phyloP scores from a whole-genome alignment of 2,113 vertebrate species.

The Clarias magur region DNA sequence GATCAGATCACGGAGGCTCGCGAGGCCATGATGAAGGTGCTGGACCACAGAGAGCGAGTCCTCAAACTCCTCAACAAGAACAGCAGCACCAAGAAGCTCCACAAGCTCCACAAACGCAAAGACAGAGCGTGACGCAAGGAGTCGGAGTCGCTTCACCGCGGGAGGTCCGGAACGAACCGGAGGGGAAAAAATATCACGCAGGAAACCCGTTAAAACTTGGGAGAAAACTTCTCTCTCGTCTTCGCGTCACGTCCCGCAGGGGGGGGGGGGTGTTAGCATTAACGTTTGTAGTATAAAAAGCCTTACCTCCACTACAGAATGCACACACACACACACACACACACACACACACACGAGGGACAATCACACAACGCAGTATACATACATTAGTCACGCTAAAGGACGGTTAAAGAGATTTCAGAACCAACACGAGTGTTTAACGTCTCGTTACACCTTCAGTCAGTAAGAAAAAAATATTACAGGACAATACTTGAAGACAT shows the following conservation, averaged over 20 bases:
- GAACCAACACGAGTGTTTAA: neutral
- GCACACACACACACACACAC: neutral
- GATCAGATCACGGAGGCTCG: constrained; percentile 97
- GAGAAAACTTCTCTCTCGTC: neutral
- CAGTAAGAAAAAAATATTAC: neutral
- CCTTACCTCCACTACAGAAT: constrained; percentile 28
- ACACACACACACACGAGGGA: neutral
- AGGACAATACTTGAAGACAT: constrained; percentile 13
- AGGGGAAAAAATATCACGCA: neutral
- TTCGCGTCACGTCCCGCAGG: neutral
- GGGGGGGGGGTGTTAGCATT: neutral
- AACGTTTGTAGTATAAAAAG: neutral
- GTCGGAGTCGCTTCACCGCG: neutral
- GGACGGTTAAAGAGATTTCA: neutral
- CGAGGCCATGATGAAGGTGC: constrained; percentile 97
- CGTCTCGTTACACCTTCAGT: neutral
- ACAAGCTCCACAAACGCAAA: constrained; percentile 91
- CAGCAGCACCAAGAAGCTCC: constrained; percentile 89
- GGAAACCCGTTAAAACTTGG: neutral
- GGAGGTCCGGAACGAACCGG: neutral
- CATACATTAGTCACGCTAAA: neutral
- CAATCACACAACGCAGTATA: neutral
- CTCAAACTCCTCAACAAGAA: constrained; percentile 98
- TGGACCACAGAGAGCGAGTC: constrained; percentile 97
- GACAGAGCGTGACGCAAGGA: constrained; percentile 78